Conservation (phyloP, 2,888 invertebrate genomes). For the Ophonus ardosiacus region DNA sequence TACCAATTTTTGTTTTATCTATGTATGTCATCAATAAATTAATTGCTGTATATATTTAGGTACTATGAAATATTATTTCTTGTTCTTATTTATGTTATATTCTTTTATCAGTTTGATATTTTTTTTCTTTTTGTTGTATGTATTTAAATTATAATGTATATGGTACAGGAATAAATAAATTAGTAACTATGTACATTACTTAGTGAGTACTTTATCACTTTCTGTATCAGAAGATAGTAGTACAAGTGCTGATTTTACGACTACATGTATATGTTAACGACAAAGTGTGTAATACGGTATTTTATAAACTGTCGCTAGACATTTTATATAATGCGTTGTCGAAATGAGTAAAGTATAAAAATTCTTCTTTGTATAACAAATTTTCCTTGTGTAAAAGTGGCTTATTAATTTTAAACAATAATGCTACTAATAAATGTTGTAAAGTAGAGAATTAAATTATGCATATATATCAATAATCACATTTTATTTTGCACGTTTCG, state of each 20-base stretch:
- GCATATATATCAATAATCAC: too few relatives aligned
- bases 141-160: neutral
- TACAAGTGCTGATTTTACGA: neutral
- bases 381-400: too few relatives aligned
- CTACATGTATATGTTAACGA: neutral
- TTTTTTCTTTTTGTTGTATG: neutral
- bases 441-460: too few relatives aligned
- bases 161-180: neutral
- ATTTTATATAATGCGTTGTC: too few relatives aligned
- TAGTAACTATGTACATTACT: neutral
- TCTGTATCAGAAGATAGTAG: neutral
- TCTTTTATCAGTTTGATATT: neutral
- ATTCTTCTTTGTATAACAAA: too few relatives aligned
- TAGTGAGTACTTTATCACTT: neutral
- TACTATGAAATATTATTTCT: neutral
- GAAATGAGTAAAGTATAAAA: too few relatives aligned
- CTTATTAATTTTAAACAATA: too few relatives aligned
- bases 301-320: too few relatives aligned
- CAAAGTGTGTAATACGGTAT: too few relatives aligned
- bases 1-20: neutral
- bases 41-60: neutral
- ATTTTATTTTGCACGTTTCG: too few relatives aligned
- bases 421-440: too few relatives aligned
- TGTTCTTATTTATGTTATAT: neutral
- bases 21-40: neutral